phyloP scores from a whole-genome alignment of 1,140 invertebrate genomes.

The Diachasmimorpha longicaudata region DNA sequence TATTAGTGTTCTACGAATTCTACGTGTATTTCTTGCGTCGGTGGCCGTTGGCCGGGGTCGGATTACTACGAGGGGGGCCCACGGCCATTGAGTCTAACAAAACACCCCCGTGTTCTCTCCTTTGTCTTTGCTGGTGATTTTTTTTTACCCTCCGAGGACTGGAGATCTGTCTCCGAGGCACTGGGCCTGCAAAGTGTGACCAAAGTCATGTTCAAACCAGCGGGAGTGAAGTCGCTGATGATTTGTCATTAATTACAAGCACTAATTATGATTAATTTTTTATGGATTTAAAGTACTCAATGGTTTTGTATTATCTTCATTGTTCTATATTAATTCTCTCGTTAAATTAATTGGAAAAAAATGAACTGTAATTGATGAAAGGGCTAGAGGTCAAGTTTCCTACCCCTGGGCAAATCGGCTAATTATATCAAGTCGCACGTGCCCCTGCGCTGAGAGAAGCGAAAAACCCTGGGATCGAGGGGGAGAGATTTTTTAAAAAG shows the following conservation, averaged over 20 bases:
- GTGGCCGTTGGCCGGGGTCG: constrained; percentile 9
- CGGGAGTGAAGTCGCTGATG: too few relatives aligned
- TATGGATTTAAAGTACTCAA: too few relatives aligned
- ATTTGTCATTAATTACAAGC: too few relatives aligned
- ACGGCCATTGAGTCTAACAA: constrained; percentile 3
- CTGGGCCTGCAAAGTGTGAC: not conserved
- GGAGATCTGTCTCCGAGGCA: not conserved
- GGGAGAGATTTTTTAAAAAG: not conserved
- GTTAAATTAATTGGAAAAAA: not conserved
- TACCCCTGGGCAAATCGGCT: constrained; percentile 11
- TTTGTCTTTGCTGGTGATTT: not conserved
- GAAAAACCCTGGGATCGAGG: not conserved
- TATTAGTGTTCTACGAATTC: not conserved
- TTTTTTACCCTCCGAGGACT: not conserved
- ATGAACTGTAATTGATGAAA: not conserved
- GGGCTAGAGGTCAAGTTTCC: constrained; percentile 23
- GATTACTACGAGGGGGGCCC: constrained; percentile 15
- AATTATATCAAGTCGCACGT: constrained; percentile 22
- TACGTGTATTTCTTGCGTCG: constrained; percentile 1
- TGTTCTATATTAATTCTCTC: not conserved
- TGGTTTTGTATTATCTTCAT: too few relatives aligned
- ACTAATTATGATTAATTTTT: too few relatives aligned
- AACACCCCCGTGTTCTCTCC: not conserved
- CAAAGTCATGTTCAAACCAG: too few relatives aligned
- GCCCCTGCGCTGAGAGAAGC: not conserved